Base-by-base conservation (phyloP, 2,888 invertebrate genomes). In the Deilephila elpenor region DNA sequence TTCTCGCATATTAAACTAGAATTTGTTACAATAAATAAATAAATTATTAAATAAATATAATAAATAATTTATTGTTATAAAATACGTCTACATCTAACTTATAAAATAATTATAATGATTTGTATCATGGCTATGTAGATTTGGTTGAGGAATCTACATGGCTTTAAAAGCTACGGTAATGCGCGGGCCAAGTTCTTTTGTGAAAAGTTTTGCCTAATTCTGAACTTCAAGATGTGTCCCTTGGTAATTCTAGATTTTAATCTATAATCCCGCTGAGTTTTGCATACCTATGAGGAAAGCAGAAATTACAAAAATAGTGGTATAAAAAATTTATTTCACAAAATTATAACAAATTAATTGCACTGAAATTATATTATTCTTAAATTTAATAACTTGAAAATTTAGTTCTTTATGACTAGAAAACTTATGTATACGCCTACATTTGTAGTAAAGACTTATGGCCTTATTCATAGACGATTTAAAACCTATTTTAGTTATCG, bases 1-100 rank as follows among this genome's bases (percentile, higher is more conserved):
- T 95, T 97, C 97, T 91, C 97, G 96, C 97, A 97, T 97, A 81
- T 86, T 93, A 59, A 85, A 86, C 56, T 75, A 74, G 51, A 89
- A 90, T 91, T 91, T 91, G 73, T 73, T 78, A 56, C n/a, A 56
- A 56, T 81, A 82, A 82, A 86, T 86, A 84, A 82, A 81, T 72
- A 81, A 81, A 82, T 76, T 84, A 83, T 82, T 74, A 78, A 80
- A 79, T 76, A 78, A 79, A 77, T 74, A 76, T 73, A 83, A 86
- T 2, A 86, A 83, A 83, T 83, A 87, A 83, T 79, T 81, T 81
- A 74, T 78, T 81, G 81, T 81, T 83, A 82, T 79, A 80, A 80
- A 80, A 79, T 79, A 75, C 77, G 78, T 78, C 74, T 91, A 91
- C 89, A 90, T 89, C 83, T 87, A 88, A 77, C 78, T 80, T 80